Evolutionary conservation across 2,113 vertebrate species (phyloP), one percentile per base, ranked within the genome.

Genomic region (Chitala chitala): DNA sequence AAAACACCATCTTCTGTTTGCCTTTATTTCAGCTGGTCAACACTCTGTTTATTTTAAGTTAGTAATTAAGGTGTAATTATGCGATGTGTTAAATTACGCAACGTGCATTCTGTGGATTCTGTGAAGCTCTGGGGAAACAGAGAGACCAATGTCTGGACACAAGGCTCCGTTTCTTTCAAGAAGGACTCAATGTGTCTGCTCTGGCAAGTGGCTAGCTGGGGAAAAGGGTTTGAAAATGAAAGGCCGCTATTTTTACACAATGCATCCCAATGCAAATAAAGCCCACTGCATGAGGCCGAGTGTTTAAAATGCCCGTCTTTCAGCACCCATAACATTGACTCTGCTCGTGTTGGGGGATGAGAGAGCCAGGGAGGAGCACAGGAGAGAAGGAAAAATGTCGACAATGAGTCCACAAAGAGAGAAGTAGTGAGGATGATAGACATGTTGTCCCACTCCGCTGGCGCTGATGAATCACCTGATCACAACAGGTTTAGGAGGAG

Each of bases 381-480:
- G 70, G 42, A 33, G 76, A 55, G 75, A 75, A 76, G 84, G 80
- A 12, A 53, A 17, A 42, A 82, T 68, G 20, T 17, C 22, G 59
- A 55, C 24, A 40, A 70, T 29, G 61, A 51, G 17, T 65, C 68
- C 71, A 78, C 50, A 79, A 46, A 9, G 58, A 74, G 4, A 55
- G 17, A 29, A 58, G 77, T 8, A 46, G 33, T n/a, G 6, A 26
- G 63, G 77, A 68, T 84, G 84, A 87, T 86, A 89, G 77, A 85
- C 70, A 74, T 86, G 84, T 63, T 63, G 77, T 75, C 66, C 46
- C 76, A 86, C 81, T 83, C 73, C 74, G 51, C 75, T 81, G 80
- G 78, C 76, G 72, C 80, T 88, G 87, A 88, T 87, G 81, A 88
- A 83, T 81, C 89, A 84, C 74, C 80, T 72, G 72, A 89, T 78